Percentiles rank a stretch among this genome's conserved stretches.
These are phyloP conservation scores for Rhyacophila brunnea DNA, from an alignment of 1,140 invertebrate species.

Conservation along the genomic window DNA sequence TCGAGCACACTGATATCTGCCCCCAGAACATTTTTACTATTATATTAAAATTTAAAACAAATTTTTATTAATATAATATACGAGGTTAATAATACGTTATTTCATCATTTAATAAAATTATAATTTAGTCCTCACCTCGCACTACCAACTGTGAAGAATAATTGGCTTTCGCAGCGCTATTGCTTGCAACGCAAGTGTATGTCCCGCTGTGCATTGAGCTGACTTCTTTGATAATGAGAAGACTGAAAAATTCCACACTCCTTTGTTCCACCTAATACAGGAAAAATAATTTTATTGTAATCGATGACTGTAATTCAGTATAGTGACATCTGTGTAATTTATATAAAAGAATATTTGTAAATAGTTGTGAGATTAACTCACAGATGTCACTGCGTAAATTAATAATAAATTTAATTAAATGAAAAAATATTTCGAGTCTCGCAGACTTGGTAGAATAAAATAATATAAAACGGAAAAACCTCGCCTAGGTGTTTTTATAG, in stretches of 20 bases:
- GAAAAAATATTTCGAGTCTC: no score
- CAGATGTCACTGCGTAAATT: no score
- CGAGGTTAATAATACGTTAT: neutral
- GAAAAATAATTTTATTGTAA: no score
- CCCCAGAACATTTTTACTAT: neutral
- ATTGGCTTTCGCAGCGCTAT: slow-evolving; percentile 79
- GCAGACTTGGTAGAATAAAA: no score
- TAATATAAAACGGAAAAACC: no score
- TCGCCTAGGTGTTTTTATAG: no score
- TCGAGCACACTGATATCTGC: neutral
- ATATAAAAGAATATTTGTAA: no score
- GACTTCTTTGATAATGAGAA: slow-evolving; percentile 75
- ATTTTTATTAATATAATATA: neutral
- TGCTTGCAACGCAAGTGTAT: slow-evolving; percentile 85
- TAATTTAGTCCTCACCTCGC: slow-evolving; percentile 61
- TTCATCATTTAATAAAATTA: neutral
- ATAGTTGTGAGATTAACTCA: no score
- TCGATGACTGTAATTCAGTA: no score
- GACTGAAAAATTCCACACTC: slow-evolving; percentile 74
- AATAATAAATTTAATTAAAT: no score
- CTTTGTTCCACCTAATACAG: slow-evolving; percentile 67
- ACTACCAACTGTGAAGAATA: slow-evolving; percentile 80
- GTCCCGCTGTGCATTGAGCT: slow-evolving; percentile 76
- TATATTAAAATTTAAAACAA: neutral
- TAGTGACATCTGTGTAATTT: no score